Conservation (phyloP, 1,140 invertebrate genomes). For the Caenorhabditis elegans region WBcel235 BX284605.5:18565501-18566000, state of each 20-base stretch:
- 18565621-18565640: conserved; percentile 22
- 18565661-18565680: conserved; percentile 12
- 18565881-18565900: conserved; percentile 45
- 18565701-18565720: not conserved
- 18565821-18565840: conserved; percentile 37
- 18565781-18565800: conserved; percentile 8
- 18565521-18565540: too few relatives aligned
- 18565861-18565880: conserved; percentile 43
- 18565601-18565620: too few relatives aligned
- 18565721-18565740: not conserved
- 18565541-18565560: too few relatives aligned
- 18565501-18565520: too few relatives aligned
- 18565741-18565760: conserved; percentile 31
- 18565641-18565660: conserved; percentile 25
- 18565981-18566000: conserved; percentile 49
- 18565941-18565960: conserved; percentile 48
- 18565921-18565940: conserved; percentile 45
- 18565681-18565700: not conserved
- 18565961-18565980: conserved; percentile 48
- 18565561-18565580: too few relatives aligned
- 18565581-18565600: too few relatives aligned
- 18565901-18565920: conserved; percentile 44
- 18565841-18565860: too few relatives aligned
- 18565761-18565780: conserved; percentile 1
- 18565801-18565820: conserved; percentile 40